phyloP scores from a whole-genome alignment of 2,888 invertebrate species.

The Pyrgus malvae region DNA sequence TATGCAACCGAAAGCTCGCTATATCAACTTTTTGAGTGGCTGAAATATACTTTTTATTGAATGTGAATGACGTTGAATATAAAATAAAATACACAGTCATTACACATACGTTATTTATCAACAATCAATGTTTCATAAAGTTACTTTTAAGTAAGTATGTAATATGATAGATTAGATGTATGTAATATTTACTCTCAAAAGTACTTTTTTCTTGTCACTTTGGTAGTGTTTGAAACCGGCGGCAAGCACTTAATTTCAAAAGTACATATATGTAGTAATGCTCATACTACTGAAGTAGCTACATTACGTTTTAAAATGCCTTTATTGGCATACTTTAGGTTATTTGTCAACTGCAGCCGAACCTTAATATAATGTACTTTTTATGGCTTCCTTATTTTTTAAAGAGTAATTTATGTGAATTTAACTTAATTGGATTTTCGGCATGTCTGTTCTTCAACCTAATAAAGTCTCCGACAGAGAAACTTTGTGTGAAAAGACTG shows the following conservation, averaged over 20 bases:
- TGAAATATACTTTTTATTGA: conserved; percentile 35
- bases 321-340: conserved; percentile 38
- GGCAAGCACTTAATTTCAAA: conserved; percentile 1
- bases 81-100: neutral
- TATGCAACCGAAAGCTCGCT: conserved; percentile 59
- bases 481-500: too few species aligned
- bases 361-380: conserved; percentile 57
- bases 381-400: conserved; percentile 53
- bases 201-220: too few species aligned
- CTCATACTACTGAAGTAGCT: too few species aligned
- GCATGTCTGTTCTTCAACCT: conserved; percentile 43
- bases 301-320: conserved; percentile 25
- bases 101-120: too few species aligned
- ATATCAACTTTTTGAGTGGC: conserved; percentile 49
- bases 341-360: conserved; percentile 52
- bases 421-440: conserved; percentile 55
- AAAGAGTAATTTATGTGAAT: conserved; percentile 59
- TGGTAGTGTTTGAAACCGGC: too few species aligned
- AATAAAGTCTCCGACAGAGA: neutral
- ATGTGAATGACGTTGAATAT: neutral
- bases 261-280: conserved; percentile 2
- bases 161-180: too few species aligned
- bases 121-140: too few species aligned
- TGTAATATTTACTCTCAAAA: too few species aligned
- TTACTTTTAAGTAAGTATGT: too few species aligned